These are phyloP conservation scores for Lycaon pictus DNA, from an alignment of 2,113 vertebrate genomes.

Conservation along the genomic window DNA sequence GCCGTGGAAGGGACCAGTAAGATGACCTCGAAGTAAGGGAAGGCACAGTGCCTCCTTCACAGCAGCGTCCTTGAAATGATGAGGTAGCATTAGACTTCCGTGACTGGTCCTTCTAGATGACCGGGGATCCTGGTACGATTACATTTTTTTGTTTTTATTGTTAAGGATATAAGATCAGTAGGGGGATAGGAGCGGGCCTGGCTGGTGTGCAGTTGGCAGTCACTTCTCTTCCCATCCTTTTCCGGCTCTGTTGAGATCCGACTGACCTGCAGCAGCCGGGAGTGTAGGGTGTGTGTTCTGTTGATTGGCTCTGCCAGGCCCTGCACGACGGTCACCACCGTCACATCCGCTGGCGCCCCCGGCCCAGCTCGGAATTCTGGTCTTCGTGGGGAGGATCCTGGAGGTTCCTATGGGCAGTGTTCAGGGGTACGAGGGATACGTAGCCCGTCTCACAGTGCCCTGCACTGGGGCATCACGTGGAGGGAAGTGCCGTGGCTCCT, in stretches of 20 bases:
- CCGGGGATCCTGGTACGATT: background rate
- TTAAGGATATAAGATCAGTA: too few species aligned
- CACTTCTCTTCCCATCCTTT: background rate
- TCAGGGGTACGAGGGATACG: too few species aligned
- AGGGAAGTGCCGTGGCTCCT: too few species aligned
- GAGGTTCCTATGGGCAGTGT: too few species aligned
- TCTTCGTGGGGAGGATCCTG: background rate
- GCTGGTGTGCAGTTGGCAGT: background rate
- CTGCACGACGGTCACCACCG: background rate
- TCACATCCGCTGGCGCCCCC: background rate
- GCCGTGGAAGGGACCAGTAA: background rate
- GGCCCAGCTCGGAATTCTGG: background rate
- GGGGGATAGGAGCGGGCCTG: background rate
- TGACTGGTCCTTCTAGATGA: background rate
- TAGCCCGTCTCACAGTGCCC: too few species aligned
- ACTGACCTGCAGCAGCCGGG: background rate
- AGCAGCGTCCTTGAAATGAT: background rate
- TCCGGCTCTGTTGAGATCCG: background rate
- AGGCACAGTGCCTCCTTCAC: background rate
- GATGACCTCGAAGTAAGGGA: constrained; percentile 2
- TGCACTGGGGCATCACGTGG: too few species aligned
- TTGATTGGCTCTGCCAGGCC: background rate
- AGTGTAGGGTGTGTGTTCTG: background rate
- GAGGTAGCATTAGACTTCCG: background rate
- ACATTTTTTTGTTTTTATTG: too few species aligned